Conservation (phyloP, 2,888 invertebrate genomes). For the Keiferia lycopersicella region DNA sequence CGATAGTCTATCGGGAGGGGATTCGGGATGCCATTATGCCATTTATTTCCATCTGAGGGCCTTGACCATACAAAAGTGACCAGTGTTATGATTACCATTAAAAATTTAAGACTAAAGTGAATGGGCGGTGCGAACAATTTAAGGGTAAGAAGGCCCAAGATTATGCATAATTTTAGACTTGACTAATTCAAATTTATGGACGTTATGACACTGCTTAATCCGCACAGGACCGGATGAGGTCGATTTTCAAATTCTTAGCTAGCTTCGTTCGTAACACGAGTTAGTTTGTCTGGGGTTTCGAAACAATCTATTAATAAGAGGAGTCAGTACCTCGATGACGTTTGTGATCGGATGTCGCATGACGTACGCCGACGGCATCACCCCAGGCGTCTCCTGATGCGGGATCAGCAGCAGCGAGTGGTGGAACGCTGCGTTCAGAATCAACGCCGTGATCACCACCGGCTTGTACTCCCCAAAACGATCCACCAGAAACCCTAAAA, state of each 20-base stretch:
- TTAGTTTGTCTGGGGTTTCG: conserved; percentile 46
- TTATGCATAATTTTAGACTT: conserved; percentile 65
- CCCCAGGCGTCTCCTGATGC: conserved; percentile 88
- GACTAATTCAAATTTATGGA: conserved; percentile 67
- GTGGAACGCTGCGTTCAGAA: conserved; percentile 89
- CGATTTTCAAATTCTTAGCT: conserved; percentile 80
- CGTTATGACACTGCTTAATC: conserved; percentile 72
- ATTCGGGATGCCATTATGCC: conserved; percentile 38
- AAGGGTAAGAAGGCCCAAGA: conserved; percentile 45
- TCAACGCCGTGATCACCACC: conserved; percentile 88
- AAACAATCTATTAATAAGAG: conserved; percentile 34
- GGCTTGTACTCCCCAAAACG: conserved; percentile 93
- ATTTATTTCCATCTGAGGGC: conserved; percentile 39
- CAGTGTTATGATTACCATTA: conserved; percentile 30
- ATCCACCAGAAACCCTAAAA: conserved; percentile 90
- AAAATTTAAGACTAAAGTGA: conserved; percentile 28
- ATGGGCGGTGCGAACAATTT: conserved; percentile 39
- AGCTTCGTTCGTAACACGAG: conserved; percentile 46
- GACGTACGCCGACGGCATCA: conserved; percentile 88
- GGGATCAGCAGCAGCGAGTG: conserved; percentile 90
- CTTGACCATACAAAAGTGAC: conserved; percentile 33
- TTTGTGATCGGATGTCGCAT: conserved; percentile 87
- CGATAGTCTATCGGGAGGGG: conserved; percentile 33
- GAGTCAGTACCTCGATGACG: conserved; percentile 83
- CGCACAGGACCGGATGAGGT: conserved; percentile 73